Evolutionary conservation across 2,888 invertebrate species (phyloP).

Genomic region (Metacarcinus magister): DNA sequence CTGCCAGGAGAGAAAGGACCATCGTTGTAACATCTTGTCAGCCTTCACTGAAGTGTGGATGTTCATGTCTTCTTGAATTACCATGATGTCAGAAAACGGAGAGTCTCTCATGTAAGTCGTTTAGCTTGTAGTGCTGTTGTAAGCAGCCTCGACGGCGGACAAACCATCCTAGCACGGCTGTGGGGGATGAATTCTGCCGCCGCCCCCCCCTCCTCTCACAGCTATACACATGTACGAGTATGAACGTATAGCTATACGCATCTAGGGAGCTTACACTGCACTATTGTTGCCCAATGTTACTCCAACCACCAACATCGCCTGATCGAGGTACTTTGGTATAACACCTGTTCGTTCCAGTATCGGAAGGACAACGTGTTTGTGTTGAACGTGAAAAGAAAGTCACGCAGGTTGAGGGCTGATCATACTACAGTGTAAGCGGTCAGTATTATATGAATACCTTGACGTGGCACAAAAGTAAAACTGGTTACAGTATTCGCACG

Average conservation of each 20-base stretch:
- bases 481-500: neutral
- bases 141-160: neutral
- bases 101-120: neutral
- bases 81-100: neutral
- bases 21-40: neutral
- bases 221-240: neutral
- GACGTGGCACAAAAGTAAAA: neutral
- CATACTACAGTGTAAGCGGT: neutral
- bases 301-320: neutral
- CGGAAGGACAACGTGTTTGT: neutral
- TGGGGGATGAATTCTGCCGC: neutral
- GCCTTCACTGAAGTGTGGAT: neutral
- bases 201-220: neutral
- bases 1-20: neutral
- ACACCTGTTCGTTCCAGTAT: neutral
- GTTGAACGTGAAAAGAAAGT: neutral
- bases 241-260: neutral
- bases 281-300: neutral
- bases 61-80: neutral
- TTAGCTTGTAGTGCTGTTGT: neutral
- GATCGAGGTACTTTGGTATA: neutral
- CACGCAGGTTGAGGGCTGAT: neutral
- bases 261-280: neutral
- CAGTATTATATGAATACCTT: neutral
- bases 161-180: neutral